Base-by-base conservation (phyloP, 2,888 invertebrate genomes). In the Gasteruption jaculator region DNA sequence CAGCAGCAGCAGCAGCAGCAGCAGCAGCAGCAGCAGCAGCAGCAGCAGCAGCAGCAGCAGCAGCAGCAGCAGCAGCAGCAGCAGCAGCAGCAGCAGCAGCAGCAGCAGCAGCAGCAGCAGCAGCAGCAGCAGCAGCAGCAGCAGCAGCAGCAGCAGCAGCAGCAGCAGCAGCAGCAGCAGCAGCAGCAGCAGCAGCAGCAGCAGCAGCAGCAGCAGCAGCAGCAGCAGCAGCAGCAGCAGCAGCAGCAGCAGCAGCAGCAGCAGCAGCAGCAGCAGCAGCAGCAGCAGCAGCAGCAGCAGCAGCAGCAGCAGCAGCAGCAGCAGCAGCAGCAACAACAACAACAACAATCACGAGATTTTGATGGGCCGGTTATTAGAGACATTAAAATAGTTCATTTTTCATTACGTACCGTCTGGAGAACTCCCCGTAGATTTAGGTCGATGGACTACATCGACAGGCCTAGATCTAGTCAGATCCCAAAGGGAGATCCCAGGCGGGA, bases 1-100 rank as follows among this genome's bases (percentile, higher is more conserved):
- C 24, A 24, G 24, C 24, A 24, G 24, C 24, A 24, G 24, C 24
- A n/a, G 24, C 24, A 24, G 24, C 24, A 24, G 24, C 24, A n/a
- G 24, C 24, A 24, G 24, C 24, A 24, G 24, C 24, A n/a, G 24
- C 24, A 24, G 24, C 24, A n/a, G 24, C 24, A 24, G 24, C 24
- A n/a, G 24, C 24, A 24, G 24, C 24, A 24, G 24, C 24, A n/a
- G 24, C 24, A n/a, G 24, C 24, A 24, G 24, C 24, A n/a, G 24
- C 24, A 24, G 24, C 24, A 24, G 24, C 24, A n/a, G 24, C 24
- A 24, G 24, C 24, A 24, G 24, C 24, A n/a, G 24, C 24, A 24
- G 24, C 24, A 24, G 24, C 24, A n/a, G 24, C 24, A 24, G 24
- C 24, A n/a, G 24, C 24, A 24, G n/a, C 24, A n/a, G 24, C 24